A percentile compares a stretch with the other conserved stretches of the same genome.
phyloP scores from a whole-genome alignment of 2,113 vertebrate species.

The Phrynosoma platyrhinos region DNA sequence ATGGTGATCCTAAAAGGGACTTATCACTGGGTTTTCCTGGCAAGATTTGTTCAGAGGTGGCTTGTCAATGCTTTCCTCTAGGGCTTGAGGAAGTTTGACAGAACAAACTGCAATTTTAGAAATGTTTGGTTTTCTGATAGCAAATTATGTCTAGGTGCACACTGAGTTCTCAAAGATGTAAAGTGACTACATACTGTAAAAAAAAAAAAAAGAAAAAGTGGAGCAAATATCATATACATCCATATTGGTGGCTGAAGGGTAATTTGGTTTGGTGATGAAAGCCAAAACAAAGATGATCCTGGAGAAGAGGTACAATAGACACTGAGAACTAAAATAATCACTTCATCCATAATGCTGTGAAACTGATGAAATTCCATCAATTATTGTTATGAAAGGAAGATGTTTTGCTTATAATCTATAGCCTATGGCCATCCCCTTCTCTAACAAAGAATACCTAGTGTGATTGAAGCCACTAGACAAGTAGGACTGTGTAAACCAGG shows the following conservation, averaged over 20 bases:
- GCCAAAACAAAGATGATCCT: neutral
- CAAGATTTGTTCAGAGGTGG: no score
- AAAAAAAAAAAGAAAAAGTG: no score
- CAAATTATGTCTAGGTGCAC: no score
- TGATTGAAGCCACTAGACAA: neutral
- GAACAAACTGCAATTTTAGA: neutral
- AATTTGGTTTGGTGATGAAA: neutral
- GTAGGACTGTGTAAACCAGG: neutral
- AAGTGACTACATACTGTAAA: neutral
- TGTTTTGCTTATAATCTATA: neutral
- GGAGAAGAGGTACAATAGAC: neutral
- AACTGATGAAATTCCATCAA: neutral
- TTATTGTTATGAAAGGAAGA: neutral
- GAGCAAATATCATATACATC: neutral
- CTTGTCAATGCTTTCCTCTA: no score
- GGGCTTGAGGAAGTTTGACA: neutral
- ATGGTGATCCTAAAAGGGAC: no score
- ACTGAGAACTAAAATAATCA: conserved; percentile 1
- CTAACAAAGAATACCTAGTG: no score
- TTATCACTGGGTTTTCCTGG: no score
- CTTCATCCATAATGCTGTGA: neutral
- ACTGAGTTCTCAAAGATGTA: neutral
- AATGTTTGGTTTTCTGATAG: neutral
- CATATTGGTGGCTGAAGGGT: neutral
- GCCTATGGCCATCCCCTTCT: no score